Percentiles rank a stretch among this genome's conserved stretches.
These are phyloP conservation scores for Dynastes grantii DNA, from an alignment of 2,888 invertebrate species.

Conservation along the genomic window DNA sequence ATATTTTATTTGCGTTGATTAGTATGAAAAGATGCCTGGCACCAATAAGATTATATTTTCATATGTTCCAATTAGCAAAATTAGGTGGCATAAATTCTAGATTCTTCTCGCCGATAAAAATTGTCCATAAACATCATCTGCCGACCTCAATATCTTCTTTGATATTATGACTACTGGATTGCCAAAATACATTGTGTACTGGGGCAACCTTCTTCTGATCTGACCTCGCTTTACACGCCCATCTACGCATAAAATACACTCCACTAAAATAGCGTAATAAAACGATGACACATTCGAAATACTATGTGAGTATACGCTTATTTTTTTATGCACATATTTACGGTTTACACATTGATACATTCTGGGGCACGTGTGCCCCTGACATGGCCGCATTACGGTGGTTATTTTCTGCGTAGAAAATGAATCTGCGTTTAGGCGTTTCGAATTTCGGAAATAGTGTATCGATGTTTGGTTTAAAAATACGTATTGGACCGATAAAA, in stretches of 20 bases:
- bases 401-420: not conserved
- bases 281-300: not conserved
- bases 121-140: no score
- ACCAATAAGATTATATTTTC: no score
- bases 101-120: no score
- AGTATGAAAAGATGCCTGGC: no score
- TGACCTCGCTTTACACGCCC: not conserved
- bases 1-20: no score
- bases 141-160: no score
- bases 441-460: not conserved
- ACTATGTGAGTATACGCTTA: not conserved
- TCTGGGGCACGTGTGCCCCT: not conserved
- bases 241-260: no score
- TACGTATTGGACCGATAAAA: not conserved
- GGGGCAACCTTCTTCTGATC: not conserved
- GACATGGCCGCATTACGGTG: no score
- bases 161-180: no score
- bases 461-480: not conserved
- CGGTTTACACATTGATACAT: not conserved
- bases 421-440: not conserved
- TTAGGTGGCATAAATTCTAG: no score
- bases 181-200: no score
- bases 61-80: no score
- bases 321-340: not conserved
- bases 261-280: not conserved